Conservation (phyloP, 1,140 invertebrate species). For the Pseudachorutes palmiensis region DNA sequence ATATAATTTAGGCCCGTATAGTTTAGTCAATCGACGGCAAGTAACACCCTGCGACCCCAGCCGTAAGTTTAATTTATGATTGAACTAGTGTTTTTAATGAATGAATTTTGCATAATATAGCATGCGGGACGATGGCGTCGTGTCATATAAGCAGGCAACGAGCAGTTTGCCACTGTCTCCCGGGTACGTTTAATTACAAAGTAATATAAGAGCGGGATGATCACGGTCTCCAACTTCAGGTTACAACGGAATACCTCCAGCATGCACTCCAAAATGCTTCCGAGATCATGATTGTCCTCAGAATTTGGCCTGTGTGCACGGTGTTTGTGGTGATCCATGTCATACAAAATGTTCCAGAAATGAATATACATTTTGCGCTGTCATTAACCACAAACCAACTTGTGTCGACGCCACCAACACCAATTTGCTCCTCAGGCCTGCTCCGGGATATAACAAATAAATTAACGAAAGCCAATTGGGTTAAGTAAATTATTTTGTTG, state of each 20-base stretch:
- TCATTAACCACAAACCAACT: slow-evolving; percentile 37
- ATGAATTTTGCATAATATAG: neutral
- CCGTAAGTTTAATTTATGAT: slow-evolving; percentile 13
- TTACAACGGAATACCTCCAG: slow-evolving; percentile 37
- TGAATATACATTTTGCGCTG: slow-evolving; percentile 38
- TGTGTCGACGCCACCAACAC: slow-evolving; percentile 38
- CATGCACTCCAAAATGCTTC: slow-evolving; percentile 37
- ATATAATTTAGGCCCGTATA: slow-evolving; percentile 31
- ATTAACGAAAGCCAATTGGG: too few relatives aligned
- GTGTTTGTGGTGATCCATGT: slow-evolving; percentile 36
- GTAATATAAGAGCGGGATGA: too few relatives aligned
- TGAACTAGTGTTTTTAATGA: neutral
- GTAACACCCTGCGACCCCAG: slow-evolving; percentile 17
- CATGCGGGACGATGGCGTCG: slow-evolving; percentile 37
- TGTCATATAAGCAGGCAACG: slow-evolving; percentile 35
- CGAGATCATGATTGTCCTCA: slow-evolving; percentile 36
- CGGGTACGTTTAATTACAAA: slow-evolving; percentile 11
- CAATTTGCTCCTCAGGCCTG: slow-evolving; percentile 29
- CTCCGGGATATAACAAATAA: slow-evolving; percentile 5
- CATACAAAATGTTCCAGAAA: slow-evolving; percentile 37
- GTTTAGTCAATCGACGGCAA: slow-evolving; percentile 31
- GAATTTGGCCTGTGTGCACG: slow-evolving; percentile 36
- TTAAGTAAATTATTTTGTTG: too few relatives aligned
- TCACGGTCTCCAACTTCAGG: neutral
- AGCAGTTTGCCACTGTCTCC: slow-evolving; percentile 36